Base-by-base conservation (phyloP, 2,888 invertebrate species). In the Ariolimax columbianus region DNA sequence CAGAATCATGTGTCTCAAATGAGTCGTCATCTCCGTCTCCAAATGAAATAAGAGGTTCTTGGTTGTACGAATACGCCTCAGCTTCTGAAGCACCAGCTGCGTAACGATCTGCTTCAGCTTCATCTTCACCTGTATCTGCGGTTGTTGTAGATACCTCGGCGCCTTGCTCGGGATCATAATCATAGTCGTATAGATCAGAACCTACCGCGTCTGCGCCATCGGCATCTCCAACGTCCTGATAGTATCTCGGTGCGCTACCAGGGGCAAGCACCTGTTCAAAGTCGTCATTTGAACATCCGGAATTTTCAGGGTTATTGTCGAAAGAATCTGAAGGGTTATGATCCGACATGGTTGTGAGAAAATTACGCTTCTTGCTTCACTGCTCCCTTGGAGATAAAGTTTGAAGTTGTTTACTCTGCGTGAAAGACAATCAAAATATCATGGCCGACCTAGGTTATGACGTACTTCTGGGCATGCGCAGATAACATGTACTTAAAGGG, bases 61-160 rank as follows among this genome's bases (percentile, higher is more conserved):
- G 66, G 36, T 73, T 73, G 26, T 47, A n/a, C 68, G 86, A 82
- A 75, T 87, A 85, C 68, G 87, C 86, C 63, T 87, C 87, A 66
- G 86, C 86, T 77, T 87, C 90, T 79, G 87, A 86, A 85, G 88
- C 86, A 86, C 89, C 90, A 79, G 87, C 81, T 79, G 81, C 85
- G 87, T 91, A 91, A 83, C 89, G 89, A 87, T 92, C 92, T 78
- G 90, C 91, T 84, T 92, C 91, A 38, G 90, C 89, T 77, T 88
- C 87, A 70, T 90, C 90, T 82, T 89, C 91, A 85, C 88, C 90
- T 30, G 88, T 77, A 82, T 83, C 82, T 86, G 88, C 86, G 72
- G 91, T 89, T 43, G 91, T 90, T 30, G 91, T 90, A 36, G 91
- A 90, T 70, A 91, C 86, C 86, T 89, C 90, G 80, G 90, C 90